Conservation (phyloP, 2,888 invertebrate genomes). For the Omphaloscelis lunosa region DNA sequence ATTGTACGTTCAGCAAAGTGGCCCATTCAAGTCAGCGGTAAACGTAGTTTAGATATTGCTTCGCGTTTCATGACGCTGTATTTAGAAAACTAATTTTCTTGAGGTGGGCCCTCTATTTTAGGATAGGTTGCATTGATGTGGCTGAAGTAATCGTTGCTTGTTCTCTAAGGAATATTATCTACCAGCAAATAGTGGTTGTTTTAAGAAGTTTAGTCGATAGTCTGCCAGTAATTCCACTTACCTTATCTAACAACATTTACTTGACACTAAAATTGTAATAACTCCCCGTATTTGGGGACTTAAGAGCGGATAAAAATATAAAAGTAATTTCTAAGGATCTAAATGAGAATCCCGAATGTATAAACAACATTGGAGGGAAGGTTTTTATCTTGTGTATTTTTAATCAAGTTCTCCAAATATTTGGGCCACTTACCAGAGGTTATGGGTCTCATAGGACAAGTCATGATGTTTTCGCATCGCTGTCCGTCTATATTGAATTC, state of each 20-base stretch:
- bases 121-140: slow-evolving; percentile 8
- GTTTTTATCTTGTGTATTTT: slow-evolving; percentile 39
- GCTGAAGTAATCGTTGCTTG: not conserved
- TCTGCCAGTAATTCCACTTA: slow-evolving; percentile 20
- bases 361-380: slow-evolving; percentile 17
- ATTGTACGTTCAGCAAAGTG: slow-evolving; percentile 63
- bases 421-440: slow-evolving; percentile 92
- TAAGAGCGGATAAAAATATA: slow-evolving; percentile 27
- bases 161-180: not conserved
- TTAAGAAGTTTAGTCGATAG: slow-evolving; percentile 12
- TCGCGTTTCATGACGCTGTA: slow-evolving; percentile 33
- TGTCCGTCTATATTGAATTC: slow-evolving; percentile 98
- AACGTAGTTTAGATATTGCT: slow-evolving; percentile 51
- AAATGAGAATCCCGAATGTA: slow-evolving; percentile 32
- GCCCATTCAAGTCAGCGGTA: slow-evolving; percentile 57
- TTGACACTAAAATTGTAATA: slow-evolving; percentile 46
- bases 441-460: slow-evolving; percentile 97
- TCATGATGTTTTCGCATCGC: slow-evolving; percentile 98
- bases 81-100: slow-evolving; percentile 40
- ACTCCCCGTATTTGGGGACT: slow-evolving; percentile 2
- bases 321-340: slow-evolving; percentile 24
- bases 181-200: slow-evolving; percentile 1
- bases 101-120: slow-evolving; percentile 17
- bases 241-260: slow-evolving; percentile 24
- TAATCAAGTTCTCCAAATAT: slow-evolving; percentile 51